Percentiles rank a stretch among this genome's conserved stretches.
Conservation (phyloP, 2,888 invertebrate genomes). For the Acleris sparsana region DNA sequence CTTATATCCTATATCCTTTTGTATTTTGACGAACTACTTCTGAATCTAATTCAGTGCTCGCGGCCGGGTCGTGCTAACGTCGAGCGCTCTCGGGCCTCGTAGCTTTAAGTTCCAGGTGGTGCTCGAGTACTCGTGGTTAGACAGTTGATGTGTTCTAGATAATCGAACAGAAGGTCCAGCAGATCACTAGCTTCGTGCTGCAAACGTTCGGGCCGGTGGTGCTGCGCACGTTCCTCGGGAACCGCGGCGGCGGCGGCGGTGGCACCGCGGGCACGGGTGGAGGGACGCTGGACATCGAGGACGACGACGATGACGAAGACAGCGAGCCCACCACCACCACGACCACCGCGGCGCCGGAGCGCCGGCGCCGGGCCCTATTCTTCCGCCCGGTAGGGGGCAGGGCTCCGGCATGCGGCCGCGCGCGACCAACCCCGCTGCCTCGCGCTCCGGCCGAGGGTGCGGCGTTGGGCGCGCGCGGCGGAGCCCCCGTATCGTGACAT, state of each 20-base stretch:
- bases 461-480: conserved; percentile 24
- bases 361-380: conserved; percentile 35
- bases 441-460: conserved; percentile 7
- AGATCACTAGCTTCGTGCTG: conserved; percentile 88
- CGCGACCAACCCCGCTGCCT: conserved; percentile 24
- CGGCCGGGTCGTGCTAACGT: not conserved
- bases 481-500: conserved; percentile 23
- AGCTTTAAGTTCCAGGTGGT: conserved; percentile 23
- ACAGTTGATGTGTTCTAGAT: conserved; percentile 83
- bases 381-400: conserved; percentile 38
- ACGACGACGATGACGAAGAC: conserved; percentile 85
- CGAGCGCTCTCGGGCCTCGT: not conserved
- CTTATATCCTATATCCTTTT: not conserved
- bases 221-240: conserved; percentile 84
- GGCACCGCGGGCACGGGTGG: conserved; percentile 65
- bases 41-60: not conserved
- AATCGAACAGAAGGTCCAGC: conserved; percentile 90
- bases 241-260: conserved; percentile 68
- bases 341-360: conserved; percentile 43
- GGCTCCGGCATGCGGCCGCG: conserved; percentile 41
- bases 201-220: conserved; percentile 90
- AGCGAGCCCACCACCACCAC: conserved; percentile 57
- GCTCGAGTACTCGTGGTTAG: conserved; percentile 40
- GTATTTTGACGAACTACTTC: not conserved
- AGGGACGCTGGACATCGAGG: conserved; percentile 80